These are phyloP conservation scores for Andrena haemorrhoa DNA, from an alignment of 2,888 invertebrate genomes.

Conservation along the genomic window DNA sequence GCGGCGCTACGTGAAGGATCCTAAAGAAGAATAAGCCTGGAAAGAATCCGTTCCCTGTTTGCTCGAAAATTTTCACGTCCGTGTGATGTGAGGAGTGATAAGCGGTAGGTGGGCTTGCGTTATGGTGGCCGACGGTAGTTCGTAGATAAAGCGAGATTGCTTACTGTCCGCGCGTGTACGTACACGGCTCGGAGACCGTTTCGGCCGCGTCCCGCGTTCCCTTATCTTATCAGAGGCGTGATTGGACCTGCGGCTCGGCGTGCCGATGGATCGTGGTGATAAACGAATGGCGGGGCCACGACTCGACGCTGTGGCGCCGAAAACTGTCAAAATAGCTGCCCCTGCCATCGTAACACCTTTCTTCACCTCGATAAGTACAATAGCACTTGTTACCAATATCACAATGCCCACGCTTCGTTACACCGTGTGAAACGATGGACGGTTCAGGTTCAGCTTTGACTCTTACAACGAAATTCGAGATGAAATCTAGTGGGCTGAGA, in stretches of 20 bases:
- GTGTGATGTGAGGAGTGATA: constrained; percentile 22
- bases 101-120: constrained; percentile 11
- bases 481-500: too few relatives aligned
- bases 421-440: too few relatives aligned
- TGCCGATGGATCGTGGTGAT: constrained; percentile 52
- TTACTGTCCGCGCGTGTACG: constrained; percentile 55
- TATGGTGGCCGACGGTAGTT: constrained; percentile 44
- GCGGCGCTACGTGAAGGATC: neutral
- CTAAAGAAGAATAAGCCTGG: neutral
- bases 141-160: constrained; percentile 59
- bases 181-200: constrained; percentile 28
- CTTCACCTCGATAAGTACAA: too few relatives aligned
- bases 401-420: too few relatives aligned
- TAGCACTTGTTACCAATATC: too few relatives aligned
- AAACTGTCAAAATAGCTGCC: constrained; percentile 49
- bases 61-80: constrained; percentile 20
- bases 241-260: constrained; percentile 46
- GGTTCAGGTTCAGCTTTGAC: too few relatives aligned
- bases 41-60: neutral
- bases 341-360: neutral
- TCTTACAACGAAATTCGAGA: too few relatives aligned
- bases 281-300: constrained; percentile 17
- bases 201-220: constrained; percentile 29
- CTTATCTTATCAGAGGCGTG: constrained; percentile 54
- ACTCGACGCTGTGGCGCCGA: constrained; percentile 39